Conservation (phyloP, 2,888 invertebrate species). For the Empis livida region DNA sequence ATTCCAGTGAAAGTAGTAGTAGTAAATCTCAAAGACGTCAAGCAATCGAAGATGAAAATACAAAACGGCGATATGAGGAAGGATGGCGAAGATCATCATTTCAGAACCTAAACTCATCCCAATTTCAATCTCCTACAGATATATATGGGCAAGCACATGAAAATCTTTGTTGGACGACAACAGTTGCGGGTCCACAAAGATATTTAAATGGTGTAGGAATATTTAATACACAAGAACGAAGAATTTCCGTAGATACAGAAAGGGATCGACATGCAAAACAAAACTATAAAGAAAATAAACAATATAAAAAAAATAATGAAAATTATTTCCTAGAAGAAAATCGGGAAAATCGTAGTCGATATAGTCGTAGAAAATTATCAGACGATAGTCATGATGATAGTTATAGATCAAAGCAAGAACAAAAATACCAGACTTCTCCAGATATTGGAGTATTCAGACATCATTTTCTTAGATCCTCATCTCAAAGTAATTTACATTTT, state of each 20-base stretch:
- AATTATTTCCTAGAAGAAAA: background rate
- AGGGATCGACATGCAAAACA: background rate
- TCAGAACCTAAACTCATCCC: conserved; percentile 30
- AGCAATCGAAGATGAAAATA: conserved; percentile 43
- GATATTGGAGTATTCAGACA: background rate
- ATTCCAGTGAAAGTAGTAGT: conserved; percentile 69
- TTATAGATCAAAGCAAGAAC: background rate
- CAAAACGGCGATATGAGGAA: conserved; percentile 48
- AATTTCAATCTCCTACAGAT: conserved; percentile 51
- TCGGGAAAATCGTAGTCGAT: background rate
- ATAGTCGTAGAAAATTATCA: conserved; percentile 32
- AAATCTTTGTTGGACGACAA: conserved; percentile 8
- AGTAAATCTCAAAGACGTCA: conserved; percentile 57
- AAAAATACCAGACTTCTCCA: background rate
- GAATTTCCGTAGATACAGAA: background rate
- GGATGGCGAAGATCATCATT: conserved; percentile 56
- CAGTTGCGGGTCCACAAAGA: background rate
- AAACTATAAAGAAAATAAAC: background rate
- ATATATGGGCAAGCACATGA: conserved; percentile 47
- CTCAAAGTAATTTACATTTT: conserved; percentile 47
- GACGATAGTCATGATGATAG: conserved; percentile 30
- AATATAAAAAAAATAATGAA: conserved; percentile 7
- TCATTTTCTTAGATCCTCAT: conserved; percentile 36
- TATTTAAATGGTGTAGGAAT: background rate
- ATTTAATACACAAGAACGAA: background rate